Evolutionary conservation across 2,888 invertebrate species (phyloP).

Genomic region (Criorhina ranunculi): DNA sequence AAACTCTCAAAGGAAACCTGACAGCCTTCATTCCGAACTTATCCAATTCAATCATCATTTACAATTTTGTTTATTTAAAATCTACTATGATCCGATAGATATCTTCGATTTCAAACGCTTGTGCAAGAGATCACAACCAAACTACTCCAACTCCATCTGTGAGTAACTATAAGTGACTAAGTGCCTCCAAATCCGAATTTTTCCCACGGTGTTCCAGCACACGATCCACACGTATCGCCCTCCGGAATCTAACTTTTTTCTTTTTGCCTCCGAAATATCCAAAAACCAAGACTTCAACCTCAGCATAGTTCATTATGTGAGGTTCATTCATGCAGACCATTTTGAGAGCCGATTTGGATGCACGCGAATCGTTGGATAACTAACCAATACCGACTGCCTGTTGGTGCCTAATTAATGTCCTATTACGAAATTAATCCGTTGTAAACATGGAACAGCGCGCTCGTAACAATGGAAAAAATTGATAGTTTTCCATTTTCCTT

Average conservation of each 20-base stretch:
- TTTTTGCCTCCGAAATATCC: conserved; percentile 6
- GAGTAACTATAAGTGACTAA: not conserved
- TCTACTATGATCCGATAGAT: conserved; percentile 9
- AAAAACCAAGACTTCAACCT: conserved; percentile 19
- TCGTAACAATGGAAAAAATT: conserved; percentile 40
- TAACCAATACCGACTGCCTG: conserved; percentile 14
- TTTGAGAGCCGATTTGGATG: conserved; percentile 54
- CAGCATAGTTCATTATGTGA: conserved; percentile 43
- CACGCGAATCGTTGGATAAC: conserved; percentile 51
- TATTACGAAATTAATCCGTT: conserved; percentile 73
- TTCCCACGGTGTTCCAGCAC: conserved; percentile 68
- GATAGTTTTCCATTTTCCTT: conserved; percentile 44
- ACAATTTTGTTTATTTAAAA: not conserved
- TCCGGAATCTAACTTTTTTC: conserved; percentile 33
- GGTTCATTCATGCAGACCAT: conserved; percentile 58
- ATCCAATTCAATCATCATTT: too few species aligned
- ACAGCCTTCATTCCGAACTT: too few species aligned
- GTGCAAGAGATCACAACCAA: conserved; percentile 1
- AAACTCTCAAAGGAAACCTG: too few species aligned
- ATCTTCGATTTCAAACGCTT: conserved; percentile 5
- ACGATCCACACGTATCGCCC: conserved; percentile 56
- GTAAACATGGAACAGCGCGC: conserved; percentile 71
- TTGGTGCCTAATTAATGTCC: conserved; percentile 73
- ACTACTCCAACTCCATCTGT: conserved; percentile 26
- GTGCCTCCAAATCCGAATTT: conserved; percentile 11